Base-by-base conservation (phyloP, 2,797 vertebrate species). In the Sciurus vulgaris region DNA sequence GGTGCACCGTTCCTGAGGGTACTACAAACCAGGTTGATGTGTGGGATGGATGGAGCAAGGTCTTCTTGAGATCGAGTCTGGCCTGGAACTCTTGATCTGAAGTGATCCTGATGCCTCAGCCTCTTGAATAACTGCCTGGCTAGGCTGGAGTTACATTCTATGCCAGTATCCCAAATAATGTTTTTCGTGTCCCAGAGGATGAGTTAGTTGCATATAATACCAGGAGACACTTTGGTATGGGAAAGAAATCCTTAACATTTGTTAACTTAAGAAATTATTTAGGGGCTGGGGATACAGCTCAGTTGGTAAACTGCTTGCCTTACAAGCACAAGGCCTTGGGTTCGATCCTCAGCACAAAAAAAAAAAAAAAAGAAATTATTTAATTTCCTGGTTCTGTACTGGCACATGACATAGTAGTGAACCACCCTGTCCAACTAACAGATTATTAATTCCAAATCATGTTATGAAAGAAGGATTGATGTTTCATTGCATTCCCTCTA, bases 111-210 rank as follows among this genome's bases (percentile, higher is more conserved):
- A 7, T 76, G 24, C 35, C 54, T 41, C 44, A 87, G 33, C 7
- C 30, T 79, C 44, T 54, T 73, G 76, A 69, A 18, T 61, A 49
- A 33, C 51, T 61, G 17, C 38, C 61, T 11, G 15, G 35, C 38
- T 38, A 67, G 44, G 30, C n/a, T 78, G 8, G 20, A 49, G 65
- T 51, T 72, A 51, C 72, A 47, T 94, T 76, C 44, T 87, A 1
- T 77, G 79, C 56, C 24, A 81, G 51, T 83, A 30, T 51, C 26
- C 86, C 24, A 77, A 88, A 86, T 35, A 72, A 89, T 79, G 78
- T 59, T 51, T 81, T 94, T 93, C 56, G n/a, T 54, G 38, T 65
- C 41, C 38, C 84, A 93, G 51, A 86, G 90, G 35, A 89, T 51
- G 65, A 63, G 41, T 56, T 22, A 56, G 20, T 82, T 44, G 22